Base-by-base conservation (phyloP, 2,797 vertebrate species). In the Miichthys miiuy region DNA sequence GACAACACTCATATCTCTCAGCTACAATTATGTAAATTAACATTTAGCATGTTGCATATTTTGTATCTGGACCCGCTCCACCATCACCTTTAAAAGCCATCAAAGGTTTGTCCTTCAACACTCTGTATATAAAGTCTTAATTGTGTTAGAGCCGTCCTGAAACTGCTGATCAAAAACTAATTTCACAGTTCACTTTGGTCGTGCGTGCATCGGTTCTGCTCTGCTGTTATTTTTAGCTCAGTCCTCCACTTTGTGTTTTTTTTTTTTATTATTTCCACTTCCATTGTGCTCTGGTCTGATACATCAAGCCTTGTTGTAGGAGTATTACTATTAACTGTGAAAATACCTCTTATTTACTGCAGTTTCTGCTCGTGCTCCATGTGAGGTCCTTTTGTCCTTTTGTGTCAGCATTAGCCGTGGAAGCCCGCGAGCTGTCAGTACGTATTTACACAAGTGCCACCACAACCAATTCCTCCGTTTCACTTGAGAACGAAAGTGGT, bases 211-310 rank as follows among this genome's bases (percentile, higher is more conserved):
- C 54, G 23, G 11, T 25, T 79, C 82, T 69, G 66, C 77, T 69
- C 13, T 48, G 6, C 17, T 46, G 69, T 72, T 89, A 86, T 86
- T 86, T 89, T 87, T 82, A 84, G 76, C 76, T 5, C 69, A 7
- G 21, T 34, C 42, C 21, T 68, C 70, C 67, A 6, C 9, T 12
- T 34, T 46, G 5, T 30, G 5, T 67, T 34, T 34, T 34, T 48
- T 55, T 54, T 10, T 38, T 54, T 56, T 38, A 51, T 18, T 7
- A 27, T 68, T 63, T 66, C 56, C 50, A 64, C 64, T 72, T 72
- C 50, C 61, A 61, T 81, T 80, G 66, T 79, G 71, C 65, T 82
- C 23, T 57, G 50, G 65, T 63, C 56, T 61, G 78, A 58, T 55
- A 38, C 81, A 74, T 79, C 65, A 48, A 2, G 30, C 23, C 34